Base-by-base conservation (phyloP, 2,888 invertebrate species). In the Rotaria magnacalcarata region DNA sequence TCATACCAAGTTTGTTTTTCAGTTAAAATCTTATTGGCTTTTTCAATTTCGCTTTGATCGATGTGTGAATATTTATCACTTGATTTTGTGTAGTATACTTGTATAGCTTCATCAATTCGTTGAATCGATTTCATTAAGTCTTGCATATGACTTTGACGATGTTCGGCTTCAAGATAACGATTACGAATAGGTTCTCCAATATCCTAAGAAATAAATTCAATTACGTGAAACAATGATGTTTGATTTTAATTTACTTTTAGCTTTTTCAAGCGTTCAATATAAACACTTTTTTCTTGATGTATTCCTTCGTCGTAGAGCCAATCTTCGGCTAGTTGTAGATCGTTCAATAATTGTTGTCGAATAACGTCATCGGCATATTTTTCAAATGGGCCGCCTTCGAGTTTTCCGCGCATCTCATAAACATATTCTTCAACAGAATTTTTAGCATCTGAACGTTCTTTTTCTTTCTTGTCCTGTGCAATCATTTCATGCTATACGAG, bases 301-400 rank as follows among this genome's bases (percentile, higher is more conserved):
- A 97, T 97, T 7, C 99, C 99, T 87, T 95, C 95, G 89, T 97
- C 97, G 90, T 99, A 99, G 34, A 99, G 92, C 99, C 99, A 99
- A 90, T 95, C 94, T 91, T 98, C 98, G 89, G 96, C 94, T 41
- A 94, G 93, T 89, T 95, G 95, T 58, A 99, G 93, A 88, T 94
- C 93, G 14, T 88, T 88, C 27, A 89, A 47, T 47, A 80, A n/a
- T 80, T 80, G 21, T 80, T 80, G 80, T 41, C 47, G 43, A 24
- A 11, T 24, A 41, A 47, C 47, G 5, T 95, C 94, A 2, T 93
- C 92, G 43, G 96, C 93, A 90, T 94, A 97, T 10, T 93, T 93
- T 88, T 94, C 94, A 85, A 95, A 92, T 60, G 94, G 93, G 87
- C 94, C 93, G 47, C 80, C 80, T 74, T 93, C 93, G 86, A 98